These are phyloP conservation scores for Uropsilus gracilis DNA, from an alignment of 2,113 vertebrate genomes.

Conservation along the genomic window DNA sequence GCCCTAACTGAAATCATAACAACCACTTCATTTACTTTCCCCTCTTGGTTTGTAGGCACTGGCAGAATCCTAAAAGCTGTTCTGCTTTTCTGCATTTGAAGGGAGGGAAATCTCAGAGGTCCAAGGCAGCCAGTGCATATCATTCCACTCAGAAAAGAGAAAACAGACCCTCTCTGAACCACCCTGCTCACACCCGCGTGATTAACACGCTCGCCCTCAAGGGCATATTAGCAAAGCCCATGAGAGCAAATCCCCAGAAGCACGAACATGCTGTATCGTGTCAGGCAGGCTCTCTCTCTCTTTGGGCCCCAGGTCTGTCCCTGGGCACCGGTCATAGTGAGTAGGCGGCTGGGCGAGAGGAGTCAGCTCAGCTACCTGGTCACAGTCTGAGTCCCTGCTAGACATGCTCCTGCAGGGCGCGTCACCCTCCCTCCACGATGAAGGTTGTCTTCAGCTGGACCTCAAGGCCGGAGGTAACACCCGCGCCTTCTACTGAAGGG, in stretches of 20 bases:
- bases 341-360: neutral
- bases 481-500: neutral
- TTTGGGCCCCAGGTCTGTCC: neutral
- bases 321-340: neutral
- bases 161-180: neutral
- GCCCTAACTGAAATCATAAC: neutral
- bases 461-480: neutral
- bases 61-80: neutral
- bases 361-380: neutral
- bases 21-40: neutral
- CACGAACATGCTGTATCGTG: neutral
- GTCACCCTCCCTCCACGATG: neutral
- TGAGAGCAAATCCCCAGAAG: neutral
- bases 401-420: neutral
- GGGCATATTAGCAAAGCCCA: neutral
- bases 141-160: neutral
- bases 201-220: neutral
- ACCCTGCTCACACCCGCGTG: neutral
- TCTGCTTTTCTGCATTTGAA: constrained; percentile 5
- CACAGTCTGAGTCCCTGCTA: neutral
- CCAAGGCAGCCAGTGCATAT: neutral
- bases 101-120: neutral
- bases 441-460: neutral
- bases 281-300: neutral
- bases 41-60: neutral